A percentile compares a stretch with the other conserved stretches of the same genome.
These are phyloP conservation scores for Speoplatyrhinus poulsoni DNA, from an alignment of 2,113 vertebrate genomes.

Conservation along the genomic window DNA sequence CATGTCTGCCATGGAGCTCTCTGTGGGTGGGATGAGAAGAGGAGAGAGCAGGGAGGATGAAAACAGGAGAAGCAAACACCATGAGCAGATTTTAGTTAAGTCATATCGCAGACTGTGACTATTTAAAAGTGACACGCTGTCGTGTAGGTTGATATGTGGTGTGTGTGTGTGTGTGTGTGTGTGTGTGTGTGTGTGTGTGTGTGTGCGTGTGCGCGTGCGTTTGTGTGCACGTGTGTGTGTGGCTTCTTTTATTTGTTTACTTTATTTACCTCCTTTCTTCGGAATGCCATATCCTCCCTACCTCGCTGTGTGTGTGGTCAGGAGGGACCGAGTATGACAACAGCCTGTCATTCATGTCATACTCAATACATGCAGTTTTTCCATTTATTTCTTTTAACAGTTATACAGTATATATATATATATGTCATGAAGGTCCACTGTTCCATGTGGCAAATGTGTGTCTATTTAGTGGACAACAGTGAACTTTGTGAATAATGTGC, in stretches of 20 bases:
- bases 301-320: neutral
- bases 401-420: too few species aligned
- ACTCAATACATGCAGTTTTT: too few species aligned
- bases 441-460: too few species aligned
- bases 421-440: too few species aligned
- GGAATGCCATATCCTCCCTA: neutral
- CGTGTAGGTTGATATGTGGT: neutral
- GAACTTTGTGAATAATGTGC: too few species aligned
- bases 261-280: neutral
- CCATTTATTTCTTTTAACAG: too few species aligned
- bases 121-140: neutral
- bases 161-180: neutral
- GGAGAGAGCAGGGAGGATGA: conserved; percentile 11
- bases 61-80: conserved; percentile 2
- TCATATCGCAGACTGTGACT: neutral
- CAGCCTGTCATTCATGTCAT: conserved; percentile 53
- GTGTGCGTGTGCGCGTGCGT: neutral
- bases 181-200: conserved; percentile 1
- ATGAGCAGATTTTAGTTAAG: too few species aligned
- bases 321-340: conserved; percentile 62
- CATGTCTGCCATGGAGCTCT: conserved; percentile 80
- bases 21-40: conserved; percentile 53
- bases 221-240: neutral
- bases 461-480: too few species aligned
- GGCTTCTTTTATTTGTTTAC: neutral